Conservation (phyloP, 2,113 vertebrate species). For the Percopsis transmontana region DNA sequence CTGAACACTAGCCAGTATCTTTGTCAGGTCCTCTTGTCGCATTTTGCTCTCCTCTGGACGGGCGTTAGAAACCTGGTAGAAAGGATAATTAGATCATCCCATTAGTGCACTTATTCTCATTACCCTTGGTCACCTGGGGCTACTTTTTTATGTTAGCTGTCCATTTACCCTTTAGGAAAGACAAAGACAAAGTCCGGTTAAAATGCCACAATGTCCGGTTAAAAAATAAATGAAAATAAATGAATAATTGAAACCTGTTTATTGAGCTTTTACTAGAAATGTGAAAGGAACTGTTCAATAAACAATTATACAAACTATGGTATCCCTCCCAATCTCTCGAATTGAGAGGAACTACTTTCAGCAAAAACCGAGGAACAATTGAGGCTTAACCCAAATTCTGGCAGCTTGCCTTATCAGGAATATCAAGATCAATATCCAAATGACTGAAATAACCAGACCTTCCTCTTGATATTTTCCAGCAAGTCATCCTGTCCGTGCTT, state of each 20-base stretch:
- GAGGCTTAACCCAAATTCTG: too few relatives aligned
- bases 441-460: constrained; percentile 75
- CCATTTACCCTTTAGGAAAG: background rate
- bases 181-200: background rate
- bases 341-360: too few relatives aligned
- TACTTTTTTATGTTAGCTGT: background rate
- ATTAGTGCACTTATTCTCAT: background rate
- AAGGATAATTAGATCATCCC: background rate
- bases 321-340: too few relatives aligned
- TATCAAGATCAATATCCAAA: background rate
- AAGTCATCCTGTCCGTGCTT: constrained; percentile 93
- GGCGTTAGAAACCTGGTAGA: constrained; percentile 85
- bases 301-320: too few relatives aligned
- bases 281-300: too few relatives aligned
- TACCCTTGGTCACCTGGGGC: background rate
- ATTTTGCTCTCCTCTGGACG: constrained; percentile 92
- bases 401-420: too few relatives aligned
- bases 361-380: too few relatives aligned
- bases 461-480: constrained; percentile 95
- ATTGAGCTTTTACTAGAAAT: too few relatives aligned
- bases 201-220: too few relatives aligned
- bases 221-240: too few relatives aligned
- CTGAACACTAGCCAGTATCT: constrained; percentile 90
- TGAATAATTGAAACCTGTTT: too few relatives aligned
- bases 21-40: constrained; percentile 89